Evolutionary conservation across 2,113 vertebrate genomes (phyloP), one percentile per base, ranked within the genome.

Genomic region (Brachyistius frenatus): DNA sequence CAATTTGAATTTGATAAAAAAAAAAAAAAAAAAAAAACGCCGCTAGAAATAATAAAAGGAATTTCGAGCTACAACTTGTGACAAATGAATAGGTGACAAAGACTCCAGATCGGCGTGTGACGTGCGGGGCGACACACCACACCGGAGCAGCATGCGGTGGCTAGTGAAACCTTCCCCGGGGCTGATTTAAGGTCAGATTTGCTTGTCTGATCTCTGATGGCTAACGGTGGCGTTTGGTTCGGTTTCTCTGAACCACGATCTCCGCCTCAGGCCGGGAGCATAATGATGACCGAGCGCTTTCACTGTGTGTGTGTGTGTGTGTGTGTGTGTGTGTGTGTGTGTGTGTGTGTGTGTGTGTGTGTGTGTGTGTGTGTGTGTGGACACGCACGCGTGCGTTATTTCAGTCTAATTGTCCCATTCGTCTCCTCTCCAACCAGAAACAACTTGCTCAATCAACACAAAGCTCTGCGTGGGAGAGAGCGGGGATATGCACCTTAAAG

Each of bases 221-320:
- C 58, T 63, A 73, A 85, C 56, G 74, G 64, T 73, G 76, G 52
- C 66, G 36, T 85, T 81, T 78, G 57, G 67, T 73, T 86, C 55
- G 66, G 63, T 73, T 68, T 36, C 55, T 61, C 73, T 80, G 80
- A 76, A 47, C 75, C 77, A 66, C 10, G 23, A 54, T 70, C 41
- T 67, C 31, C 66, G 68, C 71, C 79, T 77, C 35, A 0, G 76
- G 76, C 39, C 2, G 5, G 50, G 13, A 73, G 77, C 75, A 61
- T 84, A 65, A 35, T 14, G 76, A 89, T 89, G 90, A 90, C 83
- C 30, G 68, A 62, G 86, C 78, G 15, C 30, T 83, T 86, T 81
- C 66, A 65, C 60, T 37, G 37, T 32, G 70, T 9, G 10, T 58
- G 41, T 68, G 44, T 58, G 66, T 71, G 7, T 63, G 66, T 52